Evolutionary conservation across 2,797 vertebrate species (phyloP), one percentile per base, ranked within the genome.

Genomic region (Sparus aurata): DNA sequence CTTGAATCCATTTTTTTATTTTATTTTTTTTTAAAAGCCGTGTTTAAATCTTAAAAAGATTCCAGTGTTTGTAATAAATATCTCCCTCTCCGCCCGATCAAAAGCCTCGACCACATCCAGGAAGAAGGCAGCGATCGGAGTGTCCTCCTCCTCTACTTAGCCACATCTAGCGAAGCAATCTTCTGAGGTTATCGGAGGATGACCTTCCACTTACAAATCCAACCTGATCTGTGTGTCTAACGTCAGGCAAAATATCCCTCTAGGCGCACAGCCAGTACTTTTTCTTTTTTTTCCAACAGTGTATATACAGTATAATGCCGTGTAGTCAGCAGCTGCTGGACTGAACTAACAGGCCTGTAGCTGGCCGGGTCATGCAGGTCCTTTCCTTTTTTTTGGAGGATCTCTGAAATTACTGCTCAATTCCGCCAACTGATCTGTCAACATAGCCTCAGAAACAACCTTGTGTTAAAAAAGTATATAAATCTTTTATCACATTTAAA

Each of bases 111-210:
- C 20, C 15, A 7, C 5, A 11, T 47, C 52, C 8, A 47, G 60
- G 13, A 23, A 73, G n/a, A 62, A 27, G 71, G 23, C 18, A 1
- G 53, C 20, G 12, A 57, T 12, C 11, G 11, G n/a, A 30, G 13
- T 34, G 5, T 34, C 3, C 7, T 64, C 43, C 34, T 73, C 8
- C 15, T 38, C 22, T 20, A 6, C 52, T 54, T 27, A 62, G 13
- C 23, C 18, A 20, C 18, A 55, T 73, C 12, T 73, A 22, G 20
- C 55, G 71, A 17, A 47, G 41, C 50, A 45, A 54, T 63, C 59
- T 45, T 22, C 49, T 53, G 47, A 66, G 47, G 63, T 73, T 62
- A 25, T 72, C 47, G 23, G 18, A 54, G 20, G 41, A 47, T n/a
- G 70, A 63, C 41, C 23, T 46, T 52, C 38, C 59, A 13, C 43